Evolutionary conservation across 2,113 vertebrate genomes (phyloP), one percentile per base, ranked within the genome.

Genomic region (Camarhynchus parvulus): DNA sequence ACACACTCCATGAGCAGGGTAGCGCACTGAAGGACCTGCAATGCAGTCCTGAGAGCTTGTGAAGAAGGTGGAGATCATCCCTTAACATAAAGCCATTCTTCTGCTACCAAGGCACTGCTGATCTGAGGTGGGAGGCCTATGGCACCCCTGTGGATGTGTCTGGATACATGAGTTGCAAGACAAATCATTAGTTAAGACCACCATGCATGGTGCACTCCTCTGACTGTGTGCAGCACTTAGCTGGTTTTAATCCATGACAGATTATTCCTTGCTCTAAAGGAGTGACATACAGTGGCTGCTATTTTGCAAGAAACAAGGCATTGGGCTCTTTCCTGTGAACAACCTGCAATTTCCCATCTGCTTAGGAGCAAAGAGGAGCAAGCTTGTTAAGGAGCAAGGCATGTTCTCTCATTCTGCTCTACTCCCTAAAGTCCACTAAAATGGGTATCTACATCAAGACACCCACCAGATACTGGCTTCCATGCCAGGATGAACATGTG

Each of bases 1-100:
- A 69, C 0, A 0, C 11, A 18, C 10, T 47, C n/a, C 0, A 0
- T 35, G 31, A 73, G 70, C 37, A 61, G 70, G 78, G 81, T 0
- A 61, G 39, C 1, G 7, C n/a, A 39, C 31, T 28, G 55, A 83
- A 75, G 33, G 62, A 56, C 24, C 13, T 0, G 3, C 42, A 61
- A 0, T 7, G 44, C 62, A 68, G 25, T 20, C 49, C 79, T 64
- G 42, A 33, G 20, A 35, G 49, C 42, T 47, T 41, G n/a, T 53
- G 83, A 77, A 41, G 56, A 88, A 80, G 49, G 24, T n/a, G 47
- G 35, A 23, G 20, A 69, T 44, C 50, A 76, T 33, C 31, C 56
- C 44, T 63, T n/a, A 31, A 47, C 10, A 31, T 12, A 28, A 74
- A 33, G 27, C 3, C 7, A 41, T 56, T 76, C 74, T 35, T 42